Evolutionary conservation across 2,797 vertebrate species (phyloP), one percentile per base, ranked within the genome.

Genomic region (Sebastes baramenuke): DNA sequence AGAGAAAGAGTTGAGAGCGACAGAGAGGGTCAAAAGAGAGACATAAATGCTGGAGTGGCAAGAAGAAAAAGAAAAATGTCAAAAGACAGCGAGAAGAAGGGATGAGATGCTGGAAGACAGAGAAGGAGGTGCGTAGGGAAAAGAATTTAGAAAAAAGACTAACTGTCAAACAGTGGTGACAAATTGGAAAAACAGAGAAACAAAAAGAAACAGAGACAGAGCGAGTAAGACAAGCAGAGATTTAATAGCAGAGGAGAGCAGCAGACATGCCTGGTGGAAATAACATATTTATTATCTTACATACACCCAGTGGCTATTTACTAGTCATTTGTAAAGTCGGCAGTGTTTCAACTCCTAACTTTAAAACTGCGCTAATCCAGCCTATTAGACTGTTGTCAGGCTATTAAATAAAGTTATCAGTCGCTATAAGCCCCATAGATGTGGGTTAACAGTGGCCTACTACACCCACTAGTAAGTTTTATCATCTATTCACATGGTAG

Each of bases 151-250:
- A 49, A 32, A 16, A 55, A 12, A 46, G 6, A 46, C 42, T 46
- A 18, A 8, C 34, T 77, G 72, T 67, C 77, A 83, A 59, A 76
- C 67, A 67, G 5, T 27, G 11, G 24, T 34, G 36, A 82, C 42
- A 8, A 36, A 70, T 56, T 11, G 6, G 32, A 29, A 62, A 49
- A 67, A 67, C 30, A 73, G 27, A 74, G 32, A 75, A 32, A 76
- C 16, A 65, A 71, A 69, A 62, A 55, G 27, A 72, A 49, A 18
- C 24, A 36, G 46, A 72, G 30, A 69, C 16, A 20, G 27, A n/a
- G 42, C 3, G 18, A 49, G 18, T 49, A 20, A 60, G 22, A 65
- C 52, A 59, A 25, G 30, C 38, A 71, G 52, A 59, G 29, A 58
- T 64, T 64, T n/a, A 32, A 9, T 61, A 73, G 58, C 29, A 32